Evolutionary conservation across 2,888 invertebrate genomes (phyloP), one percentile per base, ranked within the genome.

Genomic region (Sarcophaga variegata): DNA sequence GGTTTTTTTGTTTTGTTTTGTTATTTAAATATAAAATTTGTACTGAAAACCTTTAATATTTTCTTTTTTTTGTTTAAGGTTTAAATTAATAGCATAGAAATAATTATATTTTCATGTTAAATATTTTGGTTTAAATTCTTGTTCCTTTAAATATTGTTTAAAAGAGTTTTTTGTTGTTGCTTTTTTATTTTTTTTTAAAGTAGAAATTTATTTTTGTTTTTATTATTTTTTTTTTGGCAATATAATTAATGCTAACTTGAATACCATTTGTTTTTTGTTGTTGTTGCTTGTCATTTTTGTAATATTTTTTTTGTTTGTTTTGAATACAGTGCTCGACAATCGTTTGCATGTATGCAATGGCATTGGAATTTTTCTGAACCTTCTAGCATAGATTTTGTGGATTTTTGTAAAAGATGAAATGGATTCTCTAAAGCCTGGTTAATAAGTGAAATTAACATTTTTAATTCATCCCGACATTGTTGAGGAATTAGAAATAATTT

Each of bases 1-100:
- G 67, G 66, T 71, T 83, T 83, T 76, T 62, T 37, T 37, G 8
- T 37, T 37, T 37, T 37, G 37, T 37, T 37, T 37, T 37, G 37
- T 80, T 83, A 75, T 83, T 87, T 87, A 75, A 87, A 87, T 87
- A 87, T 87, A 87, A 87, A 87, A 87, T 87, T 87, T 87, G 87
- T 87, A 87, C 87, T 87, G 87, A 87, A 87, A 87, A 87, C 87
- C 87, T 87, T 87, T 64, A 82, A 84, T 80, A 79, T 86, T 59
- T 62, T 75, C 37, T 71, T 71, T 77, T 64, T 76, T 62, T 70
- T 85, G 54, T 83, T 76, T 84, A 72, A 84, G 87, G 87, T 87
- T 84, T 84, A 87, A 87, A 87, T 87, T 82, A 37, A 87, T 76
- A 84, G 87, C 81, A 82, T 87, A 84, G 81, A 84, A 82, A 84